A percentile compares a stretch with the other conserved stretches of the same genome.
Conservation (phyloP, 2,888 invertebrate genomes). For the Diachrysia chrysitis region DNA sequence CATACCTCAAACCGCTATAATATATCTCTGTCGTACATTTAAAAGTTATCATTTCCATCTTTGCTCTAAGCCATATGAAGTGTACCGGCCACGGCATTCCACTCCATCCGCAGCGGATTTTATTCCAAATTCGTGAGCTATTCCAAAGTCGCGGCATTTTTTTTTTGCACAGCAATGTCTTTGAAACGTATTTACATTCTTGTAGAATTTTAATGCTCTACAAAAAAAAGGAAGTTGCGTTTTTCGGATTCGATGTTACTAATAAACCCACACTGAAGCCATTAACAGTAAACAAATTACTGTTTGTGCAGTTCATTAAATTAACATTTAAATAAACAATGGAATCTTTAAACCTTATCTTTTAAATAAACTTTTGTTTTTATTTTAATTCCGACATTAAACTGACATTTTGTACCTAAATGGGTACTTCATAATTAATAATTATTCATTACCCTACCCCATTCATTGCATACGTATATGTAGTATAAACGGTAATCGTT, state of each 20-base stretch:
- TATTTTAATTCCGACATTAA: conserved; percentile 5
- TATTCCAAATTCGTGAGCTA: conserved; percentile 71
- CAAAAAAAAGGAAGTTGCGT: not conserved
- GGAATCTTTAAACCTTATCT: conserved; percentile 8
- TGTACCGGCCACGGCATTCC: conserved; percentile 61
- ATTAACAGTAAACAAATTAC: not conserved
- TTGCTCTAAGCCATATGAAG: conserved; percentile 56
- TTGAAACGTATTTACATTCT: conserved; percentile 38
- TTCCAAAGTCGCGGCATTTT: conserved; percentile 59
- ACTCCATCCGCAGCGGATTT: conserved; percentile 64
- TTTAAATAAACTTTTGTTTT: conserved; percentile 11
- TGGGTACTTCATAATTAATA: conserved; percentile 6
- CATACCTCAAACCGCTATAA: conserved; percentile 44
- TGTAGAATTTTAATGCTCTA: conserved; percentile 17
- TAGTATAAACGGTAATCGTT: conserved; percentile 15
- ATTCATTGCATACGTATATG: conserved; percentile 5
- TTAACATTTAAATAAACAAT: conserved; percentile 24
- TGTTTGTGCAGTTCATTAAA: not conserved
- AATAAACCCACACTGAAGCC: not conserved
- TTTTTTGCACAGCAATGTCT: conserved; percentile 43
- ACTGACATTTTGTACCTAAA: conserved; percentile 11
- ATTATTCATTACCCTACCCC: conserved; percentile 9
- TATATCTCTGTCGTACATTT: conserved; percentile 54
- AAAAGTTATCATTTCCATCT: conserved; percentile 62
- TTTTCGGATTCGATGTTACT: conserved; percentile 11